phyloP scores from a whole-genome alignment of 2,797 vertebrate genomes.

The Ptychadena robeensis region DNA sequence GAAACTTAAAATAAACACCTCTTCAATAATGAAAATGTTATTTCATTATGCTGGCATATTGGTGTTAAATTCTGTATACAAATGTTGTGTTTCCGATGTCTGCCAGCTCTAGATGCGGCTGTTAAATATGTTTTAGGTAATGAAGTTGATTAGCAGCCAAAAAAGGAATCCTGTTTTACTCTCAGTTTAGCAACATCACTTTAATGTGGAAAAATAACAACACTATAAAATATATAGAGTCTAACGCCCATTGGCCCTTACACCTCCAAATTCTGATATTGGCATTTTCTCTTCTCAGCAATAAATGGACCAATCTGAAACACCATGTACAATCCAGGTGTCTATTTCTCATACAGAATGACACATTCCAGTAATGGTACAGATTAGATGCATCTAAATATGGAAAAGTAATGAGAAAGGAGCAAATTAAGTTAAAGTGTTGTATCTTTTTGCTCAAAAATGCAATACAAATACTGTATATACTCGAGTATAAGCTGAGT shows the following conservation, averaged over 20 bases:
- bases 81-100: neutral
- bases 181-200: slow-evolving; percentile 28
- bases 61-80: slow-evolving; percentile 8
- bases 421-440: too few relatives aligned
- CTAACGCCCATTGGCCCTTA: neutral
- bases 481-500: too few relatives aligned
- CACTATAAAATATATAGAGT: neutral
- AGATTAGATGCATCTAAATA: too few relatives aligned
- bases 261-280: neutral
- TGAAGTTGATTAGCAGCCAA: slow-evolving; percentile 21
- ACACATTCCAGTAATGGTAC: neutral
- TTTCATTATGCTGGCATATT: neutral
- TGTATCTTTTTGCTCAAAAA: too few relatives aligned
- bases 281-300: too few relatives aligned
- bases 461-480: too few relatives aligned
- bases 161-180: neutral
- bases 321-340: neutral
- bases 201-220: neutral
- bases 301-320: neutral
- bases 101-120: neutral
- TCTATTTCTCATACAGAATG: neutral
- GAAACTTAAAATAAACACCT: neutral
- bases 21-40: neutral
- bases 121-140: neutral
- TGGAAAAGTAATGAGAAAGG: too few relatives aligned